Evolutionary conservation across 2,888 invertebrate genomes (phyloP).

Genomic region (Eupeodes latifasciatus): DNA sequence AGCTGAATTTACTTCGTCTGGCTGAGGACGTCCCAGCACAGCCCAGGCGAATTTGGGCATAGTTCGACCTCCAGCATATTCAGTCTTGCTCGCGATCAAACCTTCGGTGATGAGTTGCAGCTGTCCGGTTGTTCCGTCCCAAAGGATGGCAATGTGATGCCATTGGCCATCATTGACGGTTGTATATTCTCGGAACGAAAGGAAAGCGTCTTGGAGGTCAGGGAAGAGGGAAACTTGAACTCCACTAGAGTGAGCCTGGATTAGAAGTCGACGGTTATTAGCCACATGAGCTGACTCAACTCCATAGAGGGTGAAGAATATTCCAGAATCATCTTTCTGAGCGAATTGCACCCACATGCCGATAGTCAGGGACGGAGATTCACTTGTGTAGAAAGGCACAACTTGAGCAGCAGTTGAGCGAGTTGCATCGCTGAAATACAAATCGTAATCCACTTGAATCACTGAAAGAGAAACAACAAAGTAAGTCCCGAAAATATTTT

Average conservation of each 20-base stretch:
- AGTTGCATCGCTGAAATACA: slow-evolving; percentile 96
- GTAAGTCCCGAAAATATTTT: background rate
- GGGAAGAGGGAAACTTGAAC: slow-evolving; percentile 95
- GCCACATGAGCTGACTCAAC: slow-evolving; percentile 93
- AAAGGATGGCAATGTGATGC: slow-evolving; percentile 98
- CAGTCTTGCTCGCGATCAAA: slow-evolving; percentile 95
- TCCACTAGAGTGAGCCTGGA: slow-evolving; percentile 97
- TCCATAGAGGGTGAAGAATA: slow-evolving; percentile 96
- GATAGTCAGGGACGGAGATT: slow-evolving; percentile 92
- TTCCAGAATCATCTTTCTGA: slow-evolving; percentile 95
- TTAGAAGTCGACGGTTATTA: slow-evolving; percentile 90
- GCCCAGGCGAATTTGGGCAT: slow-evolving; percentile 95
- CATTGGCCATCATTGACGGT: slow-evolving; percentile 98
- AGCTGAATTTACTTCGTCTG: slow-evolving; percentile 86
- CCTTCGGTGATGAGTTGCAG: slow-evolving; percentile 97
- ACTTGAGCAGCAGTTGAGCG: slow-evolving; percentile 96
- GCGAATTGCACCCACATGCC: slow-evolving; percentile 99
- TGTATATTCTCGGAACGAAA: slow-evolving; percentile 95
- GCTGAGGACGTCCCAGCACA: slow-evolving; percentile 94
- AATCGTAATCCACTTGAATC: slow-evolving; percentile 98
- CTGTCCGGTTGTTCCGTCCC: slow-evolving; percentile 95
- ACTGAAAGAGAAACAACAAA: slow-evolving; percentile 86
- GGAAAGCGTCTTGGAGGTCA: slow-evolving; percentile 94
- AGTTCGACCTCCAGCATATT: slow-evolving; percentile 93
- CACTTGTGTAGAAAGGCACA: slow-evolving; percentile 93